Percentiles rank a stretch among this genome's conserved stretches.
Evolutionary conservation across 2,888 invertebrate species (phyloP).

Genomic region (Pelosia muscerda): DNA sequence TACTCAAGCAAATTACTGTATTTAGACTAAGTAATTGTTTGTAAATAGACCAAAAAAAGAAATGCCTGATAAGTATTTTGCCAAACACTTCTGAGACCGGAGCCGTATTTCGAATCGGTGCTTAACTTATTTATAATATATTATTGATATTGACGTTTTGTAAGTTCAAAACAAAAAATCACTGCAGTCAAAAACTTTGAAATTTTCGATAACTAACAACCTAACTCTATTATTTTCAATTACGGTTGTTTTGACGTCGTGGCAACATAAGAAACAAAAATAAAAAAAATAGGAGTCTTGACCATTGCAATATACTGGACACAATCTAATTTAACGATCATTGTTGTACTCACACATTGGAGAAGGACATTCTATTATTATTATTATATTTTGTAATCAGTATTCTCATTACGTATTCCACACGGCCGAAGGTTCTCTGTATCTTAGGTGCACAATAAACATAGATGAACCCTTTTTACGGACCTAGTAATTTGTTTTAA

Average conservation of each 20-base stretch:
- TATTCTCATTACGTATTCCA: conserved; percentile 53
- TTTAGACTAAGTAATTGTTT: no score
- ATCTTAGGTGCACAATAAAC: conserved; percentile 61
- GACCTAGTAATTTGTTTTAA: conserved; percentile 67
- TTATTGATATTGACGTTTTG: no score
- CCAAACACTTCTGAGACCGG: no score
- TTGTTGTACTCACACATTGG: conserved; percentile 29
- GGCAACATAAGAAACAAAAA: neutral
- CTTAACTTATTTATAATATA: no score
- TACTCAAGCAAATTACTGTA: no score
- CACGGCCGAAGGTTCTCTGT: conserved; percentile 46
- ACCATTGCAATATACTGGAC: neutral
- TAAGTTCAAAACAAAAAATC: no score
- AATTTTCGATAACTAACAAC: neutral
- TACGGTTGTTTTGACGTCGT: no score
- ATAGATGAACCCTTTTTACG: conserved; percentile 65
- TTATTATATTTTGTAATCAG: conserved; percentile 50
- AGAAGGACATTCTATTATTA: conserved; percentile 40
- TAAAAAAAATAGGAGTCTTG: neutral
- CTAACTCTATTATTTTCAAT: neutral
- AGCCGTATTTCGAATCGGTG: no score
- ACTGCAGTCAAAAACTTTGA: no score
- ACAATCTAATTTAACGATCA: conserved; percentile 37
- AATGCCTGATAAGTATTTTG: no score
- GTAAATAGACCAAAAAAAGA: no score